A percentile compares a stretch with the other conserved stretches of the same genome.
Evolutionary conservation across 2,797 vertebrate genomes (phyloP).

Genomic region (Octomys mimax): DNA sequence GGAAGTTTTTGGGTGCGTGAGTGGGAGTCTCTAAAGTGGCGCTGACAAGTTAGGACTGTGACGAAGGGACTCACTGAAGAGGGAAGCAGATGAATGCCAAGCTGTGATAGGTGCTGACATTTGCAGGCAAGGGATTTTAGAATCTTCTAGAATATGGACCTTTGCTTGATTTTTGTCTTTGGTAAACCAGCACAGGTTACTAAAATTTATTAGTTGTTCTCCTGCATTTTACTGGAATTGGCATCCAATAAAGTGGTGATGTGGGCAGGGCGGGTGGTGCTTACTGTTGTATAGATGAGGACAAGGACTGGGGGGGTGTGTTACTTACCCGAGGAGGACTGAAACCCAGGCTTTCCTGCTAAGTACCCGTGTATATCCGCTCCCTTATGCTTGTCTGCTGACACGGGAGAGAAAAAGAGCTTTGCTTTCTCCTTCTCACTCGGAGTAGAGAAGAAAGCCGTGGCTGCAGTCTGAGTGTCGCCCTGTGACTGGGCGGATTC

Average conservation of each 20-base stretch:
- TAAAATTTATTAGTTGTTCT: slow-evolving; percentile 2
- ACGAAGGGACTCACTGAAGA: not conserved
- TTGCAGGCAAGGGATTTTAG: not conserved
- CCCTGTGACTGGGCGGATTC: not conserved
- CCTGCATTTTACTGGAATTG: not conserved
- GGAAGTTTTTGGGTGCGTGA: not conserved
- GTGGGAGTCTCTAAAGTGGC: not conserved
- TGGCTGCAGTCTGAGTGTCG: not conserved
- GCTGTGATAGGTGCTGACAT: not conserved
- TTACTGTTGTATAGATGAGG: slow-evolving; percentile 31
- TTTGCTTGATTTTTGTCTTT: not conserved
- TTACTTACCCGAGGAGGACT: slow-evolving; percentile 13
- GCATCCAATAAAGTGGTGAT: not conserved
- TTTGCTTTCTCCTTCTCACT: not conserved
- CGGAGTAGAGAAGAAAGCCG: not conserved
- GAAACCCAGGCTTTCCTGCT: slow-evolving; percentile 4
- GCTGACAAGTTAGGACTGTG: not conserved
- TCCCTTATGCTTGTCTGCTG: not conserved
- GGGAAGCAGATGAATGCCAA: not conserved
- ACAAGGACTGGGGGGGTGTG: not conserved
- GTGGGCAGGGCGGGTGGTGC: not conserved
- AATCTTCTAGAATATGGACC: not conserved
- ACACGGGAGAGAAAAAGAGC: not conserved
- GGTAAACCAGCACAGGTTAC: not conserved
- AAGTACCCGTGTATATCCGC: not conserved